Evolutionary conservation across 2,113 vertebrate genomes (phyloP), one percentile per base, ranked within the genome.

Genomic region (Cepphus grylle): DNA sequence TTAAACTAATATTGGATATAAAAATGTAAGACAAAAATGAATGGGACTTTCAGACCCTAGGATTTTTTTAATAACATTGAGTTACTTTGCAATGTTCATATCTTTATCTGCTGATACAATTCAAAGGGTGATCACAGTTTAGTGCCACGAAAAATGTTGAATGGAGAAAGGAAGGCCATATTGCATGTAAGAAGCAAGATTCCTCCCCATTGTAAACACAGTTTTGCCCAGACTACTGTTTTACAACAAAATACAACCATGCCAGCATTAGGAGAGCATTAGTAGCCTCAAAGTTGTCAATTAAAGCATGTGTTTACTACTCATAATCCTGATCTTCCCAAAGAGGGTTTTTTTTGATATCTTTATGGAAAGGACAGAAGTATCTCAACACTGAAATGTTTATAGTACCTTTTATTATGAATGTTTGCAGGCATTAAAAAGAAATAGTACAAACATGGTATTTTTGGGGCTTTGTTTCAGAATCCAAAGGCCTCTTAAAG

Each of bases 21-120:
- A 97, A 97, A 86, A 74, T 23, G 7, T 81, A 94, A 93, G 85
- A 90, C 79, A 34, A 86, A 98, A 97, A 96, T 97, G 97, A 96
- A 96, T 89, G 77, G 42, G 65, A 94, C 56, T 96, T 97, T 90
- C 22, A 43, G n/a, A 82, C 34, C 8, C 9, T 22, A 53, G 15
- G 9, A 47, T 36, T 81, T 49, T 81, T 91, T 69, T 88, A 70
- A 67, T 91, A 88, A 83, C 15, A 29, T 7, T 79, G 52, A 92
- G 45, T 86, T 88, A 34, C 56, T 65, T 89, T 92, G 12, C 15
- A 89, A 30, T 53, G 36, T 58, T 90, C 52, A 1, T 85, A 70
- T 73, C 27, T 84, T 94, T 84, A 38, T 91, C n/a, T 50, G 18
- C 14, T 88, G 56, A 67, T 81, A 59, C 16, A 23, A 81, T n/a